phyloP scores from a whole-genome alignment of 2,113 vertebrate genomes.

The Petrocephalus microphthalmus region DNA sequence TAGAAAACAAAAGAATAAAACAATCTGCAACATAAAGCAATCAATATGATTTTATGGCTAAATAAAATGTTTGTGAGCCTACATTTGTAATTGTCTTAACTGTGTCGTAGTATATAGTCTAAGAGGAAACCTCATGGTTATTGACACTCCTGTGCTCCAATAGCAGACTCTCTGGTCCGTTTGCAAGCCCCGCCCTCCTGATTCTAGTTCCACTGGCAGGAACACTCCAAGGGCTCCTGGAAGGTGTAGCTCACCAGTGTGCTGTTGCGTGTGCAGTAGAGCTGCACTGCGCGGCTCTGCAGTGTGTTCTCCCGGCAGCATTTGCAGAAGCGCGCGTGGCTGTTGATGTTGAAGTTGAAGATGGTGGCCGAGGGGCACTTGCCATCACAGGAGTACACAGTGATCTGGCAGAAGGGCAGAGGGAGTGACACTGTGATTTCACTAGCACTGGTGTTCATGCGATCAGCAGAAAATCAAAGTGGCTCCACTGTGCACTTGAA shows the following conservation, averaged over 20 bases:
- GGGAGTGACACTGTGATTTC: background rate
- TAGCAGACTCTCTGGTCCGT: conserved; percentile 12
- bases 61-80: conserved; percentile 14
- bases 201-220: conserved; percentile 91
- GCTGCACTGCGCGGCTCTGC: conserved; percentile 73
- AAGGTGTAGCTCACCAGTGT: conserved; percentile 78
- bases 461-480: background rate
- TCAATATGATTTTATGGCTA: conserved; percentile 15
- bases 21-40: conserved; percentile 7
- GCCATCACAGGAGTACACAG: conserved; percentile 88
- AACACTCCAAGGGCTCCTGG: conserved; percentile 87
- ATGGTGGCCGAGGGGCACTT: conserved; percentile 96
- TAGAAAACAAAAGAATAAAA: conserved; percentile 15
- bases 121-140: background rate
- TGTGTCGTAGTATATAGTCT: background rate
- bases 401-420: conserved; percentile 62
- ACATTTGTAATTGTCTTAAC: background rate
- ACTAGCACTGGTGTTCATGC: background rate
- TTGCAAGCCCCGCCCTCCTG: background rate
- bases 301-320: conserved; percentile 88
- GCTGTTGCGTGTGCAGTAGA: conserved; percentile 86
- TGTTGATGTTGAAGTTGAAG: conserved; percentile 96
- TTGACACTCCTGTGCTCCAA: background rate
- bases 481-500: background rate
- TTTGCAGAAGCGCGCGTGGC: conserved; percentile 92